Evolutionary conservation across 30 jellyfish, hydroid and myxozoan genomes (phyloP).

Genomic region (Phacellophora camtschatica): DNA sequence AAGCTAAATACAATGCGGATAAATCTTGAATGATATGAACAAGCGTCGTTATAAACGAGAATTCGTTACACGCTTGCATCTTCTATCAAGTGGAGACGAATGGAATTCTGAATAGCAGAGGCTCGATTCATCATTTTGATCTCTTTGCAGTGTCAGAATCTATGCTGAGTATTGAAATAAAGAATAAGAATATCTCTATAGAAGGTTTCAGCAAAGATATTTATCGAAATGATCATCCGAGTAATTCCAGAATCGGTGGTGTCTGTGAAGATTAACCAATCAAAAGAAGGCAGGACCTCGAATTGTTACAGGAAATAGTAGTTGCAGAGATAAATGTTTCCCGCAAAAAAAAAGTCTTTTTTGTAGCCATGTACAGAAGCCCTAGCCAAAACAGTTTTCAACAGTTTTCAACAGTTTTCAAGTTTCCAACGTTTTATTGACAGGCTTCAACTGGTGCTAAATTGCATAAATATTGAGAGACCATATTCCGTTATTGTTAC

Average conservation of each 20-base stretch:
- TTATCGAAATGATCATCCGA: background rate
- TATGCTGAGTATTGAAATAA: background rate
- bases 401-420: too few species aligned
- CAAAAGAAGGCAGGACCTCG: constrained; percentile 25
- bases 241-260: background rate
- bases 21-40: too few species aligned
- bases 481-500: background rate
- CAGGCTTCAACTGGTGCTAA: background rate
- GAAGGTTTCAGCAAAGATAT: constrained; percentile 1
- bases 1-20: too few species aligned
- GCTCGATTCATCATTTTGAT: background rate
- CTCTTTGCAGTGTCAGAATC: background rate
- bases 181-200: background rate
- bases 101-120: background rate
- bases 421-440: background rate
- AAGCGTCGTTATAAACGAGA: too few species aligned
- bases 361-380: constrained; percentile 26
- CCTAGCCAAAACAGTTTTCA: constrained; percentile 13
- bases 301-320: constrained; percentile 7
- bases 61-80: constrained; percentile 10
- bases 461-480: background rate
- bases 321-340: constrained; percentile 19
- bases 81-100: constrained; percentile 3
- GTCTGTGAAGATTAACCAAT: constrained; percentile 8
- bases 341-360: constrained; percentile 6